Percentiles rank a stretch among this genome's conserved stretches.
Conservation (phyloP, 2,113 vertebrate species). For the Corythaixoides concolor region DNA sequence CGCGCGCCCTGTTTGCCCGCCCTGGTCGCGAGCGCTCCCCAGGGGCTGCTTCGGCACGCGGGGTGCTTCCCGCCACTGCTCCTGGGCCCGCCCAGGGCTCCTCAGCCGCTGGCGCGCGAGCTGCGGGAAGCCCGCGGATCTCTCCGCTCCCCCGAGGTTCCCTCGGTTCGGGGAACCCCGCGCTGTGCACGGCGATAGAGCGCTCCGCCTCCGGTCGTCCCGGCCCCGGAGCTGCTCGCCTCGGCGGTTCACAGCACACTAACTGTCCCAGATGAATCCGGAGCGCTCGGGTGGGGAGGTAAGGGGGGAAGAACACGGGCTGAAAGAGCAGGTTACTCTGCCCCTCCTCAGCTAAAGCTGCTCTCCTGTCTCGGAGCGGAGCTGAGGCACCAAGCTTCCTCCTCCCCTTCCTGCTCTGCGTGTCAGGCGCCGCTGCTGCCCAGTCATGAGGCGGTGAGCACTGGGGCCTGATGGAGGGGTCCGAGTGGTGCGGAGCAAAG, state of each 20-base stretch:
- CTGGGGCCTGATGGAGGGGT: no score
- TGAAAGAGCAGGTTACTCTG: background rate
- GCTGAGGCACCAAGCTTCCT: background rate
- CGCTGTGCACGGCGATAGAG: accelerated
- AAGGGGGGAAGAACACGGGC: background rate
- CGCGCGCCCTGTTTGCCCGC: no score
- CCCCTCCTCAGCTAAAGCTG: background rate
- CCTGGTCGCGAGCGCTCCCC: background rate
- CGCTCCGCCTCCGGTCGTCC: accelerated
- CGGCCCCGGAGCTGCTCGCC: background rate
- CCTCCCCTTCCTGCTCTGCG: accelerated
- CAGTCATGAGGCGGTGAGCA: accelerated
- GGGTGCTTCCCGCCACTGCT: no score
- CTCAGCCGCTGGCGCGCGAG: background rate
- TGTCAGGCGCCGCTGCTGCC: no score
- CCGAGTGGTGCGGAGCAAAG: accelerated
- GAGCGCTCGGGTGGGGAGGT: background rate
- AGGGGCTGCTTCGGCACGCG: no score
- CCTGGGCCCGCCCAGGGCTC: no score
- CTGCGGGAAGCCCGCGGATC: no score
- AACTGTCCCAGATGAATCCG: background rate
- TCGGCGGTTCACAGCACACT: no score
- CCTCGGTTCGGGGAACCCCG: accelerated
- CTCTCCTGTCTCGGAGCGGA: accelerated
- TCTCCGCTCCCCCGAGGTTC: accelerated